Evolutionary conservation across 2,888 invertebrate genomes (phyloP).

Genomic region (Chrysotoxum bicinctum): DNA sequence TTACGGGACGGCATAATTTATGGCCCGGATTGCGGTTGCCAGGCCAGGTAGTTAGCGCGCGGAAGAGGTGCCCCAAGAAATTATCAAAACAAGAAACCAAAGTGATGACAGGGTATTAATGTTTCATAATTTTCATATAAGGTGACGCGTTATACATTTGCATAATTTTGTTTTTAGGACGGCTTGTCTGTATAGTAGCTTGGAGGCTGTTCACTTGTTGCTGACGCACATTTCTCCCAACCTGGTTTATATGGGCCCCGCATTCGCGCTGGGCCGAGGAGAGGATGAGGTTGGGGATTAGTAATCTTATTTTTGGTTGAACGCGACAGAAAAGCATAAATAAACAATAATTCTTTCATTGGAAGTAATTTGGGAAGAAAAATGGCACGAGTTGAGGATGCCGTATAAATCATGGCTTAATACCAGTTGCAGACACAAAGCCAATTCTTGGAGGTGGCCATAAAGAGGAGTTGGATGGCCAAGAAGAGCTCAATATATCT

Average conservation of each 20-base stretch:
- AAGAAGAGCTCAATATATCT: constrained; percentile 21
- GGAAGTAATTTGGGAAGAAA: constrained; percentile 72
- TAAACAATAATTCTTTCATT: constrained; percentile 73
- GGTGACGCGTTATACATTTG: constrained; percentile 72
- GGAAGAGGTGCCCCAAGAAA: constrained; percentile 31
- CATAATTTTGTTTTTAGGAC: constrained; percentile 50
- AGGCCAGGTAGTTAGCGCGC: constrained; percentile 63
- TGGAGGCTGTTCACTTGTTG: constrained; percentile 35
- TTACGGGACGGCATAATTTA: constrained; percentile 56
- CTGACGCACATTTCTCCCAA: constrained; percentile 52
- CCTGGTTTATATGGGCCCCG: neutral
- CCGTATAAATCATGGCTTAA: constrained; percentile 68
- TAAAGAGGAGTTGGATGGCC: constrained; percentile 48
- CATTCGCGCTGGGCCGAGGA: neutral
- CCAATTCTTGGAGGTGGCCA: constrained; percentile 70
- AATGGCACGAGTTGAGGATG: constrained; percentile 72
- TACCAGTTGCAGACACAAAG: constrained; percentile 73
- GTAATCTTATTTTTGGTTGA: constrained; percentile 53
- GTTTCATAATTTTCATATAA: constrained; percentile 72
- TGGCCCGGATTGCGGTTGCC: constrained; percentile 52
- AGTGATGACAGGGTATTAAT: constrained; percentile 72
- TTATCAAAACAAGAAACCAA: constrained; percentile 43
- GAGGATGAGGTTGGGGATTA: constrained; percentile 24
- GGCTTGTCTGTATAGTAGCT: neutral
- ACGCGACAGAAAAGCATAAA: constrained; percentile 71